A percentile compares a stretch with the other conserved stretches of the same genome.
These are phyloP conservation scores for Dioctria rufipes DNA, from an alignment of 2,888 invertebrate species.

Conservation along the genomic window DNA sequence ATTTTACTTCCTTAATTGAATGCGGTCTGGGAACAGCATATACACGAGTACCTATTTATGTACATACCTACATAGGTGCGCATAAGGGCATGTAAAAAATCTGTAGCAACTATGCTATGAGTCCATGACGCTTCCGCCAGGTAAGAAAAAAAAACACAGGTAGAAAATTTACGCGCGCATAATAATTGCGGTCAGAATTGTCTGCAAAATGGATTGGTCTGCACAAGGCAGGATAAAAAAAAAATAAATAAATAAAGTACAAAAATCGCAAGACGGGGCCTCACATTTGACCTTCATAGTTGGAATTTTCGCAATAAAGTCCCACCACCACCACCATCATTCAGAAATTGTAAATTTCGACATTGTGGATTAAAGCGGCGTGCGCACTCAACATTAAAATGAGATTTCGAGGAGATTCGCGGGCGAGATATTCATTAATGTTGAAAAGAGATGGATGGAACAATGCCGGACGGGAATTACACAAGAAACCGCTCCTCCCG, in stretches of 20 bases:
- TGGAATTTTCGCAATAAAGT: slow-evolving; percentile 2
- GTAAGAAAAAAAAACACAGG: slow-evolving; percentile 1
- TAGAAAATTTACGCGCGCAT: slow-evolving; percentile 10
- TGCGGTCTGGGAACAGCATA: background rate
- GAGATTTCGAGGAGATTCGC: background rate
- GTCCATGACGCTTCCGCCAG: slow-evolving; percentile 21
- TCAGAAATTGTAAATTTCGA: slow-evolving; percentile 42
- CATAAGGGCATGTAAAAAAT: slow-evolving; percentile 1
- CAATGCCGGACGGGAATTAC: background rate
- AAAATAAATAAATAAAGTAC: background rate
- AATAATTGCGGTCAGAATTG: slow-evolving; percentile 39
- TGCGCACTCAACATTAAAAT: background rate
- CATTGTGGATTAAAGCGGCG: background rate
- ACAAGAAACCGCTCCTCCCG: slow-evolving; percentile 44
- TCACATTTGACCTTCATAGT: slow-evolving; percentile 45
- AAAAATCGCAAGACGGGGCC: background rate
- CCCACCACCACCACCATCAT: background rate
- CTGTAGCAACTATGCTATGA: background rate
- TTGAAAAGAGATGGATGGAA: background rate
- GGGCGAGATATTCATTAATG: background rate
- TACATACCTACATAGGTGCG: background rate
- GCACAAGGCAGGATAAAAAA: slow-evolving; percentile 1
- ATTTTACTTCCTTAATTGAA: background rate
- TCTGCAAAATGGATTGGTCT: slow-evolving; percentile 19
- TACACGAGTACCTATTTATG: background rate